Percentiles rank a stretch among this genome's conserved stretches.
phyloP scores from a whole-genome alignment of 2,888 invertebrate species.

The Diloba caeruleocephala region DNA sequence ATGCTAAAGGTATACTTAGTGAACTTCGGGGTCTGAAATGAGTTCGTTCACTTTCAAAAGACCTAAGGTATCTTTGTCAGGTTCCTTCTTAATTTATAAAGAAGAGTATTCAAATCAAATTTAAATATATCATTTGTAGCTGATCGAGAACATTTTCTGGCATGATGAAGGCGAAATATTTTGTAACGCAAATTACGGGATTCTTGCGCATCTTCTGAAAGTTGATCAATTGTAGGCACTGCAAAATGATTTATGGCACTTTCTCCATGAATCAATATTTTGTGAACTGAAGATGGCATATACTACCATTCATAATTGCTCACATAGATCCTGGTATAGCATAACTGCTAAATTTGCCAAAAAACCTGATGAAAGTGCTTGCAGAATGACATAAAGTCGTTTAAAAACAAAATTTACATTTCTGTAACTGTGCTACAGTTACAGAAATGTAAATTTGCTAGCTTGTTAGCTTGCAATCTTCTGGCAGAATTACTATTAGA shows the following conservation, averaged over 20 bases:
- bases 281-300: constrained; percentile 9
- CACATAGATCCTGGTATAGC: not conserved
- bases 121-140: too few species aligned
- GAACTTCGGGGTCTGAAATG: too few species aligned
- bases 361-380: not conserved
- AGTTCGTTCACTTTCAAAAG: too few species aligned
- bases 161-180: constrained; percentile 1
- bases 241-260: constrained; percentile 7
- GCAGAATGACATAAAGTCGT: not conserved
- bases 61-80: too few species aligned
- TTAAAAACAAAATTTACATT: not conserved
- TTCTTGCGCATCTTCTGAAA: constrained; percentile 14
- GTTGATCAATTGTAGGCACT: constrained; percentile 7
- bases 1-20: too few species aligned
- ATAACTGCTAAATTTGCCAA: not conserved
- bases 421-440: not conserved
- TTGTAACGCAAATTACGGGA: constrained; percentile 9
- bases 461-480: too few species aligned
- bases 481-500: not conserved
- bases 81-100: too few species aligned
- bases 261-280: constrained; percentile 11
- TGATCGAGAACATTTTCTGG: too few species aligned
- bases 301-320: constrained; percentile 7
- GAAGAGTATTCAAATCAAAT: too few species aligned
- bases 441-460: not conserved